Base-by-base conservation (phyloP, 2,113 vertebrate species). In the Oenanthe melanoleuca region DNA sequence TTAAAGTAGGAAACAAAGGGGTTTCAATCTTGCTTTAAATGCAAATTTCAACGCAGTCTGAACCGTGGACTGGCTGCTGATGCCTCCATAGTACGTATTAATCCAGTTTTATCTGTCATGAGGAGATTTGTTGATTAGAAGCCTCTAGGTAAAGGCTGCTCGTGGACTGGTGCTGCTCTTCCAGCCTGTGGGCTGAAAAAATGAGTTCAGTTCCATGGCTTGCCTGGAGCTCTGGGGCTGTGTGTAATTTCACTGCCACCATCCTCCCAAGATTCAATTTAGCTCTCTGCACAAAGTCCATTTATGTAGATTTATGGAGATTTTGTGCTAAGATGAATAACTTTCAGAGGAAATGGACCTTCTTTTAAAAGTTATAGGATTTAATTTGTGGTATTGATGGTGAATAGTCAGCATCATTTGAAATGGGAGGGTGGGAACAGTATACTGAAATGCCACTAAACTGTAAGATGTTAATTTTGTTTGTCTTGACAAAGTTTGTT, bases 41-140 rank as follows among this genome's bases (percentile, higher is more conserved):
- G 85, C 78, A 80, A 34, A 78, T 90, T 77, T 89, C 63, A 22
- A 3, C 0, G 2, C 64, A 34, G 78, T 26, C 65, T 87, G 89
- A 88, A 40, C 72, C 1, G 4, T 80, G 95, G 88, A 79, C 92
- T 89, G 3, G 0, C 45, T 78, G 15, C 63, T 24, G 81, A 69
- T 37, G 59, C 89, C 82, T 96, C 79, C 65, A 14, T 86, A 47
- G 81, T 55, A 75, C 80, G 33, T 57, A 93, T 93, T 92, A 95
- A 95, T 95, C 82, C 73, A 91, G 44, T 92, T 92, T 86, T 78
- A 92, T 94, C 93, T 96, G 93, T 84, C 88, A 83, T 37, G 85
- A 90, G 60, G 79, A 95, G 95, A 95, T 96, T 78, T 86, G 85
- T 93, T 95, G 95, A 90, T 95, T 88, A 93, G 94, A 38, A 93